phyloP scores from a whole-genome alignment of 2,113 vertebrate genomes.

The Centropristis striata region DNA sequence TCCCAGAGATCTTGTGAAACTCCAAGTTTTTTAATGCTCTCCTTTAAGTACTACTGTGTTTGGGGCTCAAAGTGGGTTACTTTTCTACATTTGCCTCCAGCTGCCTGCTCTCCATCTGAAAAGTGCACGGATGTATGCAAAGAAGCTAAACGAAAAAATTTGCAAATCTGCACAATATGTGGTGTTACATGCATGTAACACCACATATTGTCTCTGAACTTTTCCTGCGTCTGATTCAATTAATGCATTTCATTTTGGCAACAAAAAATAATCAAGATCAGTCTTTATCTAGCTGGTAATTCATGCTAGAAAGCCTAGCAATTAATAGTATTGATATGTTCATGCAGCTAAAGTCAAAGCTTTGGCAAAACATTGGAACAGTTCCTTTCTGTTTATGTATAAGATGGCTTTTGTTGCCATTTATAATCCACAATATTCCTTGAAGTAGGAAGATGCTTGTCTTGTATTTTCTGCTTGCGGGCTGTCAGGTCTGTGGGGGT shows the following conservation, averaged over 20 bases:
- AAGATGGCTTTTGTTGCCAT: background rate
- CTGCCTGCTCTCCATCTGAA: too few species aligned
- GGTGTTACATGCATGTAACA: too few species aligned
- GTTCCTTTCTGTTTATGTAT: background rate
- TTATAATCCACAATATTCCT: background rate
- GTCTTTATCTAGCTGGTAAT: background rate
- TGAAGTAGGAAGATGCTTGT: slow-evolving; percentile 27
- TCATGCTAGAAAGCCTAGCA: background rate
- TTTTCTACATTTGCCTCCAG: too few species aligned
- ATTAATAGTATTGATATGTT: background rate
- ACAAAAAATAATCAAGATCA: background rate
- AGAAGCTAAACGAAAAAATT: too few species aligned
- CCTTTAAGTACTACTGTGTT: too few species aligned
- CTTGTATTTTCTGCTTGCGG: slow-evolving; percentile 16
- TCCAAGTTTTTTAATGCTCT: too few species aligned
- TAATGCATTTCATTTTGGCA: background rate
- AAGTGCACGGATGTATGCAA: too few species aligned
- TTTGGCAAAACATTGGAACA: background rate
- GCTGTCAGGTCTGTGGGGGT: slow-evolving; percentile 43
- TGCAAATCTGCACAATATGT: too few species aligned
- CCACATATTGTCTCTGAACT: too few species aligned
- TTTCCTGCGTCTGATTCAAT: too few species aligned
- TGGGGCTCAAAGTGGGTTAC: too few species aligned
- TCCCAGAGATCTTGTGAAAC: too few species aligned
- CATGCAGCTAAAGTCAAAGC: background rate